phyloP scores from a whole-genome alignment of 2,113 vertebrate species.

The Rhegmatorhina hoffmannsi region DNA sequence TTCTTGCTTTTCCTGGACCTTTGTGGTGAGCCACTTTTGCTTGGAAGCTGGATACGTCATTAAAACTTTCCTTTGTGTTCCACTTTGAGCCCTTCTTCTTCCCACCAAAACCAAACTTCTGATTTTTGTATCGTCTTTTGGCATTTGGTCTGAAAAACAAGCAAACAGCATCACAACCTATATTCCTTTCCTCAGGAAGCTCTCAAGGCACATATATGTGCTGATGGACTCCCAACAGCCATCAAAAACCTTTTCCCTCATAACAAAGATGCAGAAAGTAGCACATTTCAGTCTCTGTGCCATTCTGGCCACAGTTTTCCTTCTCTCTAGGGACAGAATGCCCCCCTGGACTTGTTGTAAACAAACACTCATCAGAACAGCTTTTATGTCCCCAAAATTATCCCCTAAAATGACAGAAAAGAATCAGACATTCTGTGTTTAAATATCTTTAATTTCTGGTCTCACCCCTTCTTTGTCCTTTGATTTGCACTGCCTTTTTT shows the following conservation, averaged over 20 bases:
- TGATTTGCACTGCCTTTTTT: conserved; percentile 66
- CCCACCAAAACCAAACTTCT: conserved; percentile 96
- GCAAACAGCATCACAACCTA: background rate
- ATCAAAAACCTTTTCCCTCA: background rate
- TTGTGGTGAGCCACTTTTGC: conserved; percentile 85
- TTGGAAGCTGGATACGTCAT: conserved; percentile 89
- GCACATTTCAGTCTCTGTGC: background rate
- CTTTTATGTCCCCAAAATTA: background rate
- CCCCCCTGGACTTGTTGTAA: background rate
- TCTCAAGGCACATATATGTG: background rate
- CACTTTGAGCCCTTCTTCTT: conserved; percentile 94
- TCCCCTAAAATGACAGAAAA: background rate
- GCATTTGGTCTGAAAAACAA: conserved; percentile 80
- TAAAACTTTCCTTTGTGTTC: conserved; percentile 93
- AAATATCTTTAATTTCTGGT: background rate
- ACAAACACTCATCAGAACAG: background rate
- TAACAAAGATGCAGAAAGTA: background rate
- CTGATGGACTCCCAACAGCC: background rate
- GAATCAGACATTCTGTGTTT: background rate
- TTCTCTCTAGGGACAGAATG: background rate
- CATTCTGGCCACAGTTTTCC: background rate
- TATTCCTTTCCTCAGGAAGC: background rate
- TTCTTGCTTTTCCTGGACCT: conserved; percentile 67
- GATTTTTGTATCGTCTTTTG: conserved; percentile 93
- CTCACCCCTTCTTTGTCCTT: conserved; percentile 71